Evolutionary conservation across 2,888 invertebrate species (phyloP).

Genomic region (Scaptomyza flava): DNA sequence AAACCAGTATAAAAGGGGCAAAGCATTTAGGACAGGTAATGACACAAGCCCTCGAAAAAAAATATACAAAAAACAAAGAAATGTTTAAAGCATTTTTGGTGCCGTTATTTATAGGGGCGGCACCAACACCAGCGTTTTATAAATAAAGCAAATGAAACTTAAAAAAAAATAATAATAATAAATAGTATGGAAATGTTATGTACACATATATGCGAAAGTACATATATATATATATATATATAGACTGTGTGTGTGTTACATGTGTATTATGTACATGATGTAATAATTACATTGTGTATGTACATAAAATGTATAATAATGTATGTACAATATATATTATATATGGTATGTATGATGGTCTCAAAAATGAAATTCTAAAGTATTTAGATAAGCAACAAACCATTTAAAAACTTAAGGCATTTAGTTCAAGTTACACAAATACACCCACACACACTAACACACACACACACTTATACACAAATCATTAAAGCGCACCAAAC

Average conservation of each 20-base stretch:
- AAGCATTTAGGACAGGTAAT: slow-evolving; percentile 77
- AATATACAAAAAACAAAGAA: slow-evolving; percentile 57
- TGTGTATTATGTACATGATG: slow-evolving; percentile 65
- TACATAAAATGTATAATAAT: slow-evolving; percentile 66
- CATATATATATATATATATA: slow-evolving; percentile 56
- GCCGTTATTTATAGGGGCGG: slow-evolving; percentile 59
- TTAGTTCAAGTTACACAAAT: slow-evolving; percentile 55
- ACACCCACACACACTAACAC: slow-evolving; percentile 8
- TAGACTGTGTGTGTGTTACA: slow-evolving; percentile 25
- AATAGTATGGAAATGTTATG: slow-evolving; percentile 3
- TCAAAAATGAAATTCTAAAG: slow-evolving; percentile 80
- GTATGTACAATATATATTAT: slow-evolving; percentile 54
- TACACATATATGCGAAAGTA: slow-evolving; percentile 12
- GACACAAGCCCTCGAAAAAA: slow-evolving; percentile 48
- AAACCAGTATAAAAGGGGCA: slow-evolving; percentile 35
- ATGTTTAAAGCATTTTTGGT: slow-evolving; percentile 79
- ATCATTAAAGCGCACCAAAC: slow-evolving; percentile 36
- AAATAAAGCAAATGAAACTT: slow-evolving; percentile 48
- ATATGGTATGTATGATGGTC: slow-evolving; percentile 66
- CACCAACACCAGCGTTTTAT: slow-evolving; percentile 76
- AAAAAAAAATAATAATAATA: slow-evolving; percentile 10
- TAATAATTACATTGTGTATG: slow-evolving; percentile 68
- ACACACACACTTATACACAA: slow-evolving; percentile 17
- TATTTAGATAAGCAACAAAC: slow-evolving; percentile 73
- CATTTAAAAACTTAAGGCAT: slow-evolving; percentile 61